Percentiles rank a stretch among this genome's conserved stretches.
These are phyloP conservation scores for Dipodomys ordii DNA, from an alignment of 2,113 vertebrate species.

Conservation along the genomic window DNA sequence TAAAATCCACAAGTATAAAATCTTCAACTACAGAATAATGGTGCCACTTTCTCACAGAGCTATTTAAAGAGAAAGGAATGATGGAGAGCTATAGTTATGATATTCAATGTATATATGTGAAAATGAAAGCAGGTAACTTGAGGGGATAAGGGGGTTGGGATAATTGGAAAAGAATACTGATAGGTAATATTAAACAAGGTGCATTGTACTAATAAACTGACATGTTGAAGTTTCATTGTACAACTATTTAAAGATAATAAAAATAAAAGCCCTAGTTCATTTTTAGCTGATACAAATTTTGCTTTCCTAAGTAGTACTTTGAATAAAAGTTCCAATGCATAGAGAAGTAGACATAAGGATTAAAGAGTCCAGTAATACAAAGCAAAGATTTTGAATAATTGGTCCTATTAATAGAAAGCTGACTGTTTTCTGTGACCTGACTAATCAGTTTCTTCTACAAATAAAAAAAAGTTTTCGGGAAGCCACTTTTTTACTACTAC, in stretches of 20 bases:
- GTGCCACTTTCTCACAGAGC: neutral
- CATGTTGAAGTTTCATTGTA: too few species aligned
- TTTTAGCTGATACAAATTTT: constrained; percentile 17
- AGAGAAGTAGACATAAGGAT: neutral
- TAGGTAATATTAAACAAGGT: too few species aligned
- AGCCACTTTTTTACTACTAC: constrained; percentile 55
- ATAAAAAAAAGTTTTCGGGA: constrained; percentile 49
- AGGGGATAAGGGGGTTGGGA: too few species aligned
- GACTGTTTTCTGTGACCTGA: neutral
- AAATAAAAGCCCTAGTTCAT: neutral
- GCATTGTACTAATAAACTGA: too few species aligned
- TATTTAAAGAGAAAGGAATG: neutral
- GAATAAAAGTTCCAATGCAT: neutral
- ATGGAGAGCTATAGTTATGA: too few species aligned
- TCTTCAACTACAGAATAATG: neutral
- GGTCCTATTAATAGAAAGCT: neutral
- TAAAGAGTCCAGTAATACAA: neutral
- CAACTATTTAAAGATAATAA: too few species aligned
- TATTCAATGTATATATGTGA: too few species aligned
- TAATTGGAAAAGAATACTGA: too few species aligned
- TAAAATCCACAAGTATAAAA: neutral
- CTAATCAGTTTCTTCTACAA: constrained; percentile 30
- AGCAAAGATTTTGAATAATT: neutral
- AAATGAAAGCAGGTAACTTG: too few species aligned
- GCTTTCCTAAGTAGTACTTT: neutral